Evolutionary conservation across 2,797 vertebrate genomes (phyloP).

Genomic region (Sebastes miniatus): DNA sequence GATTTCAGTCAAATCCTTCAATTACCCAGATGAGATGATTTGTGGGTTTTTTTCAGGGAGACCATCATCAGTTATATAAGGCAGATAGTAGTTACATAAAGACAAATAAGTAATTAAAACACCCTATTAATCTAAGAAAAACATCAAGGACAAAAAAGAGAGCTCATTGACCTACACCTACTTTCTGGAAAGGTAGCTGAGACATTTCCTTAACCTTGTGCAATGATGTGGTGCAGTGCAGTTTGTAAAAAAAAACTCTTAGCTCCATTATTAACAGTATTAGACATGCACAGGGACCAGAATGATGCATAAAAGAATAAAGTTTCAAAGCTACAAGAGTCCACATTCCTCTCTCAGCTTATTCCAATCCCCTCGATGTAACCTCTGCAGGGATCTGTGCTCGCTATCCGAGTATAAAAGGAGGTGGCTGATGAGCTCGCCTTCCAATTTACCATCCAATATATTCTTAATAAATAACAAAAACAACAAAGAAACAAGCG

Average conservation of each 20-base stretch:
- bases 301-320: slow-evolving; percentile 7
- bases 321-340: background rate
- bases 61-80: background rate
- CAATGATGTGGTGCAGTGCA: background rate
- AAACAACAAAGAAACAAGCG: slow-evolving; percentile 1
- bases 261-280: slow-evolving; percentile 1
- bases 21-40: background rate
- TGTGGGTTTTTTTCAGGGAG: background rate
- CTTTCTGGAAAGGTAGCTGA: background rate
- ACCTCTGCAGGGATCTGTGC: slow-evolving; percentile 20
- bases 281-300: background rate
- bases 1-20: slow-evolving; percentile 28
- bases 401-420: slow-evolving; percentile 2
- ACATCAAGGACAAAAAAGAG: background rate
- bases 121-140: background rate
- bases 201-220: background rate
- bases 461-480: background rate
- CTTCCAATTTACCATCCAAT: slow-evolving; percentile 11
- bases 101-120: slow-evolving; percentile 3
- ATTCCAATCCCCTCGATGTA: slow-evolving; percentile 11
- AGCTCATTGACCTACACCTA: slow-evolving; percentile 1
- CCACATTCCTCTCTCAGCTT: slow-evolving; percentile 11
- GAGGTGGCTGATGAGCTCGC: slow-evolving; percentile 3
- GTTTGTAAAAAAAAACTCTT: background rate
- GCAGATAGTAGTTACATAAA: background rate